Evolutionary conservation across 2,888 invertebrate species (phyloP), one percentile per base, ranked within the genome.

Genomic region (Drosophila silvestris): DNA sequence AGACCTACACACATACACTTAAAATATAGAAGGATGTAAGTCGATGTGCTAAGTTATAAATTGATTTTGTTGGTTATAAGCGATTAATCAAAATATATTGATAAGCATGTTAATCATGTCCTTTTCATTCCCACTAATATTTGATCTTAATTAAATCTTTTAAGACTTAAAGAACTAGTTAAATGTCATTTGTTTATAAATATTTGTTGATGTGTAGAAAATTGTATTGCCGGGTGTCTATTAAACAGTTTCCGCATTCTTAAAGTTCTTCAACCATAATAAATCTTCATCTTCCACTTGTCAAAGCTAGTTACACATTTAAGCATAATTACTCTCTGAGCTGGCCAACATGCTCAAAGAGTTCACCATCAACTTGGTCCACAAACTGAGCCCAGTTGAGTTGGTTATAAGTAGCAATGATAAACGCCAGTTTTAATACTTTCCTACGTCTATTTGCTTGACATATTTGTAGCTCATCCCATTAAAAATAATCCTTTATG

Each of bases 231-330:
- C 22, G 7, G 7, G n/a, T 41, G n/a, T 9, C 14, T 47, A 2
- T 16, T 16, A 47, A 47, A 2, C 9, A 26, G 47, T 47, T 47
- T 47, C 16, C 16, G 26, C n/a, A 39, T n/a, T 57, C 39, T n/a
- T 5, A n/a, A 3, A 57, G 30, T 57, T 14, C 1, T 14, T n/a
- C n/a, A 30, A 57, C 54, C 47, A 52, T 78, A 75, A 78, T 78
- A 71, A 79, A 78, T 78, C 79, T 65, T 75, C 50, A 79, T 75
- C 76, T 63, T 65, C 50, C 72, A 60, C 62, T 65, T 79, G 80
- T 65, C 78, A 75, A 44, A 44, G 58, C 58, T 22, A 32, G 51
- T 79, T 47, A 47, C 47, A 47, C 63, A 71, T 60, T 78, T 58
- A 65, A 71, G 53, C 51, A 75, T 66, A 65, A 66, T 68, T 62